These are phyloP conservation scores for Sphaerophoria rueppellii DNA, from an alignment of 2,888 invertebrate genomes.

Conservation along the genomic window DNA sequence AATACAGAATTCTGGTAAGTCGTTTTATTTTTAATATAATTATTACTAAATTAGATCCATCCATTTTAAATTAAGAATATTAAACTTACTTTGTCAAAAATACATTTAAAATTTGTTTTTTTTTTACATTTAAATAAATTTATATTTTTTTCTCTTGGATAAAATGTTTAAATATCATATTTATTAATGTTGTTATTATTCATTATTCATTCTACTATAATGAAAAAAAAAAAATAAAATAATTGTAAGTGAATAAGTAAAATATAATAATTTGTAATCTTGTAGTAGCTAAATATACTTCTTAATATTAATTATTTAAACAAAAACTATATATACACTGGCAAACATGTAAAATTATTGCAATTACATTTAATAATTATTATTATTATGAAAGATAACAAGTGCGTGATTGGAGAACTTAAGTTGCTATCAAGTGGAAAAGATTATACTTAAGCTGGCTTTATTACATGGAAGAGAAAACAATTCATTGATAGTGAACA, in stretches of 20 bases:
- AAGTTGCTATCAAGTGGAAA: slow-evolving; percentile 33
- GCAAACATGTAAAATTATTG: slow-evolving; percentile 60
- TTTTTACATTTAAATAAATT: not conserved
- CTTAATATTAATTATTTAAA: slow-evolving; percentile 37
- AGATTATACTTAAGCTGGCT: slow-evolving; percentile 42
- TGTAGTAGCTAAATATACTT: slow-evolving; percentile 71
- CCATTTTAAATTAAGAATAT: too few relatives aligned
- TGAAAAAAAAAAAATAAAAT: slow-evolving; percentile 34
- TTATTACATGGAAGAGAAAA: slow-evolving; percentile 47
- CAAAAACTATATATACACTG: slow-evolving; percentile 24
- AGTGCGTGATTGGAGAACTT: slow-evolving; percentile 50
- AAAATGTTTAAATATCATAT: slow-evolving; percentile 44
- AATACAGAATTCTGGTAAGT: too few relatives aligned
- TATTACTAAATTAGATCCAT: too few relatives aligned
- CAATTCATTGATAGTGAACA: slow-evolving; percentile 53
- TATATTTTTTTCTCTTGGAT: not conserved
- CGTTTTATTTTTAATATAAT: too few relatives aligned
- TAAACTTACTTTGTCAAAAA: too few relatives aligned
- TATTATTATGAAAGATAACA: slow-evolving; percentile 36
- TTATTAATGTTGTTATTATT: slow-evolving; percentile 61
- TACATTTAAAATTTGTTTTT: not conserved
- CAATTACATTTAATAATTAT: slow-evolving; percentile 51
- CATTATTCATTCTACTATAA: slow-evolving; percentile 30
- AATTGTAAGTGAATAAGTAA: slow-evolving; percentile 48
- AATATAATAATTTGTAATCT: slow-evolving; percentile 57